Evolutionary conservation across 2,797 vertebrate species (phyloP), one percentile per base, ranked within the genome.

Genomic region (Paedocypris micromegethes): DNA sequence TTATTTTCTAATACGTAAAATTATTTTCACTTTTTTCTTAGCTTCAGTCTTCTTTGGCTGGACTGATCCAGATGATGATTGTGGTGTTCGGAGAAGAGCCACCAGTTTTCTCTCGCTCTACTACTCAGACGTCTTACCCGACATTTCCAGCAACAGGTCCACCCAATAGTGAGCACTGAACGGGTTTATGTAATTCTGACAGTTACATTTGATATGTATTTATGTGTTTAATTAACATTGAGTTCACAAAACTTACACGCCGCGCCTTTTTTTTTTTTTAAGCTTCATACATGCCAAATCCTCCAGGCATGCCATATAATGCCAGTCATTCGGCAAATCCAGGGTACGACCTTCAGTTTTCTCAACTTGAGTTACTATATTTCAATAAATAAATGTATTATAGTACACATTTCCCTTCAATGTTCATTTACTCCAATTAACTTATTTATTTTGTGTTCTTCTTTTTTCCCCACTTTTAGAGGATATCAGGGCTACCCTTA

Each of bases 31-130:
- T 54, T 38, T 47, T 55, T 45, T 4, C 52, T 70, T 84, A 99
- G 97, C 95, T 94, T 50, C 92, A 95, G 81, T 98, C 96, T 53
- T 95, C 98, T 81, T 87, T 99, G 77, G 88, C 92, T 54, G 93
- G 94, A 9, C 87, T 99, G 76, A 98, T 99, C 83, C 96, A 98
- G 80, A 93, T 99, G 76, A 96, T 98, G 93, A 94, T 95, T 67
- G 93, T 97, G 62, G 94, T 99, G 68, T 99, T 99, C 86, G 95
- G 93, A 77, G 96, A 98, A 2, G 97, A 99, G 65, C 96, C 97
- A 61, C 96, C 96, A 0, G 96, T 99, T 60, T 99, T 97, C 82
- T 97, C 96, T 37, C 91, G 96, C 4, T 93, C 94, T 1, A 90
- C 83, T 61, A 74, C 87, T 50, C 89, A 91, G 81, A 81, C 93